phyloP scores from a whole-genome alignment of 2,797 vertebrate species.

The Acridotheres tristis region DNA sequence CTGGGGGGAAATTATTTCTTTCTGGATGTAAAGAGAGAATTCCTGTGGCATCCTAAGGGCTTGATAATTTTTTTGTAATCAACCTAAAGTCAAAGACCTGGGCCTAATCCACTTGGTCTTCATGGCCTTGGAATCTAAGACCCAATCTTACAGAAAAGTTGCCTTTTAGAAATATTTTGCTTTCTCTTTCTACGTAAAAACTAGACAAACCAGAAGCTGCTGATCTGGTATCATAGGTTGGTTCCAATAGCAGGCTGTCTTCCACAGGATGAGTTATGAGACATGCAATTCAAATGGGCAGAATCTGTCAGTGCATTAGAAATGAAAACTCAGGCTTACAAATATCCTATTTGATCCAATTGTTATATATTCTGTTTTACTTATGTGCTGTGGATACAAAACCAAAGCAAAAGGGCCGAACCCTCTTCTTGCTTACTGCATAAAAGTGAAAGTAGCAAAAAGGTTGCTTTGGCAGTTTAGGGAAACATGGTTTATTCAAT shows the following conservation, averaged over 20 bases:
- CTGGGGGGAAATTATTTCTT: not conserved
- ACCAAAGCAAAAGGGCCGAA: not conserved
- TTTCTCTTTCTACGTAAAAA: not conserved
- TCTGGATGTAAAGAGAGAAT: not conserved
- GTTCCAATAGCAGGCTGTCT: not conserved
- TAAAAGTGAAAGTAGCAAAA: not conserved
- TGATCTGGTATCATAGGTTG: not conserved
- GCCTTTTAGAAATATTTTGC: not conserved
- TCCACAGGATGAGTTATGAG: not conserved
- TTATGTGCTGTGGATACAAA: not conserved
- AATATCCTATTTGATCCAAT: not conserved
- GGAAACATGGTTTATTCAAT: not conserved
- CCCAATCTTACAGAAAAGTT: not conserved
- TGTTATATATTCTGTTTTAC: not conserved
- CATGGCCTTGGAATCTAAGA: not conserved
- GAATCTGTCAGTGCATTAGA: not conserved
- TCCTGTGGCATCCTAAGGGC: not conserved
- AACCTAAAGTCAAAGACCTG: not conserved
- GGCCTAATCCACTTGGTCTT: not conserved
- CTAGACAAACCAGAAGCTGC: not conserved
- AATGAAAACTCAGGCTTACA: not conserved
- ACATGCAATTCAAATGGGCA: not conserved
- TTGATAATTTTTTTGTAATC: not conserved
- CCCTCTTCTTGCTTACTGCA: not conserved
- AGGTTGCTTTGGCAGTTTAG: not conserved